A percentile compares a stretch with the other conserved stretches of the same genome.
Conservation (phyloP, 2,113 vertebrate genomes). For the Dromiciops gliroides region DNA sequence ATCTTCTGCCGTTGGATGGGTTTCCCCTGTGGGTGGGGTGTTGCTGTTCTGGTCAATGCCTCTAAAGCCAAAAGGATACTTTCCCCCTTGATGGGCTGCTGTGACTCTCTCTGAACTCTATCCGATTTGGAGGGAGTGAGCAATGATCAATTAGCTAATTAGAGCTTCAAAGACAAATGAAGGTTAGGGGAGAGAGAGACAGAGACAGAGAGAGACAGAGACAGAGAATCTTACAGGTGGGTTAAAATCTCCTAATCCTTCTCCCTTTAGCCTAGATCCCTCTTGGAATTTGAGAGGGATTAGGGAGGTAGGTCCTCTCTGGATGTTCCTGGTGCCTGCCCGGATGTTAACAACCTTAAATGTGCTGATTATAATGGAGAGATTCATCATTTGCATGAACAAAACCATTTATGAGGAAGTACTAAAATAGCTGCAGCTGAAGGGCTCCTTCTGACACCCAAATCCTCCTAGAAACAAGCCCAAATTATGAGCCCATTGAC, state of each 20-base stretch:
- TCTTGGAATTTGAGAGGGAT: neutral
- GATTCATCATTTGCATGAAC: neutral
- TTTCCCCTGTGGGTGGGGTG: neutral
- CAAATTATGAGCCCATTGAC: neutral
- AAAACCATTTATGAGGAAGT: neutral
- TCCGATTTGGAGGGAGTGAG: neutral
- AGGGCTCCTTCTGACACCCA: neutral
- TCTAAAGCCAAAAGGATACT: neutral
- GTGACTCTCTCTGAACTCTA: neutral
- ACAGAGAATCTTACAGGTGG: rapidly evolving
- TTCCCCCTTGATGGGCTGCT: neutral
- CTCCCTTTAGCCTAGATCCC: neutral
- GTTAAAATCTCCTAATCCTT: neutral
- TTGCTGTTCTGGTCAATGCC: neutral
- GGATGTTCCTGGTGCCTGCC: neutral
- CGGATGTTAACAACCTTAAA: neutral
- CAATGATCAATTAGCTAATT: slow-evolving; percentile 45
- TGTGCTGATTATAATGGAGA: neutral
- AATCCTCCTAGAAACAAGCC: neutral
- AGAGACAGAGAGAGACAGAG: neutral
- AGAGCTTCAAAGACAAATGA: slow-evolving; percentile 56
- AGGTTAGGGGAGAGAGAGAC: neutral
- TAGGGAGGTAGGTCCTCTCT: neutral
- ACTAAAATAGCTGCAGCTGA: neutral
- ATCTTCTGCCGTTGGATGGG: neutral